Percentiles rank a stretch among this genome's conserved stretches.
Conservation (phyloP, 2,113 vertebrate species). For the Turnix velox region DNA sequence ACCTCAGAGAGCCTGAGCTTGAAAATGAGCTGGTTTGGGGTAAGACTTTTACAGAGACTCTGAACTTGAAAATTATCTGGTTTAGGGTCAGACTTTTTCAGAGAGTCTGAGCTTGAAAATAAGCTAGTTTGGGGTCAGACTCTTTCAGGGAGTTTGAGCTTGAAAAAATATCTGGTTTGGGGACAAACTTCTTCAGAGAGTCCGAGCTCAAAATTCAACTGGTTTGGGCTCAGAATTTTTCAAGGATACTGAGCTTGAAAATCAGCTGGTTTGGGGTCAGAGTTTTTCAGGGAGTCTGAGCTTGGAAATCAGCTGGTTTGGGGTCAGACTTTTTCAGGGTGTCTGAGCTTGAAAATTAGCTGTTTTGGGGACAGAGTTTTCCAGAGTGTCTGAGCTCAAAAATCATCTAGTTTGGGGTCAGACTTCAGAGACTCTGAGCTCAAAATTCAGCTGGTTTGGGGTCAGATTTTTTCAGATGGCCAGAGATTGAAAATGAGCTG, state of each 20-base stretch:
- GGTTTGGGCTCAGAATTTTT: too few species aligned
- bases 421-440: fast-evolving
- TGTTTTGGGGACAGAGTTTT: too few species aligned
- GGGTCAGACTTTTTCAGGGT: too few species aligned
- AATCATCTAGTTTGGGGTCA: not conserved
- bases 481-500: not conserved
- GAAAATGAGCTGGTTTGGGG: not conserved
- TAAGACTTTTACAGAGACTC: too few species aligned
- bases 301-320: not conserved
- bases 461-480: too few species aligned
- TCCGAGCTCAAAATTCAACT: not conserved
- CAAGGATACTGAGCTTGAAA: not conserved
- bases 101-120: not conserved
- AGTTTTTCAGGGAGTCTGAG: too few species aligned
- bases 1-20: not conserved
- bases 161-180: not conserved
- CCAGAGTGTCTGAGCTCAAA: not conserved
- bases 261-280: not conserved
- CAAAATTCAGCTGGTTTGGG: not conserved
- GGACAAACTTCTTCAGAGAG: not conserved
- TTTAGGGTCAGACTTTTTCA: too few species aligned
- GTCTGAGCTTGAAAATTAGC: not conserved
- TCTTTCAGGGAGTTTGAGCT: not conserved
- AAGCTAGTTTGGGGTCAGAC: not conserved
- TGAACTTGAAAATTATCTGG: not conserved